These are phyloP conservation scores for Trichogramma evanescens DNA, from an alignment of 2,888 invertebrate species.

Conservation along the genomic window DNA sequence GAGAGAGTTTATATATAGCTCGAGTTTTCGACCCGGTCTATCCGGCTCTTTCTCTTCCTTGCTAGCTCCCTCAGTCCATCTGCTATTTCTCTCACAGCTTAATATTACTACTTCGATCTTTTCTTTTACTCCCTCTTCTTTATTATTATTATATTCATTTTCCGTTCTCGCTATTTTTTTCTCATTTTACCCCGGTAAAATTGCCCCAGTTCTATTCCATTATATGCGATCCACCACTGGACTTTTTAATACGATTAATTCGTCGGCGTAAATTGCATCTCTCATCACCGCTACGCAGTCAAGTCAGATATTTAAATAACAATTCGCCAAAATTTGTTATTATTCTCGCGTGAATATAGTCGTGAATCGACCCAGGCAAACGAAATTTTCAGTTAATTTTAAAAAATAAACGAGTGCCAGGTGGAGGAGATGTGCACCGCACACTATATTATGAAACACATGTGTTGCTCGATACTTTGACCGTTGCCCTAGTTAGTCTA, in stretches of 20 bases:
- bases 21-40: no score
- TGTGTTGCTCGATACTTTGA: no score
- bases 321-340: not conserved
- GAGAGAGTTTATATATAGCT: no score
- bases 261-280: not conserved
- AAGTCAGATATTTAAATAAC: conserved; percentile 11
- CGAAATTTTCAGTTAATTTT: conserved; percentile 17
- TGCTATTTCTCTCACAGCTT: conserved; percentile 6
- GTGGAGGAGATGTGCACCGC: no score
- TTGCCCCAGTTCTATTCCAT: not conserved
- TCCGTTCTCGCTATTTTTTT: conserved; percentile 5
- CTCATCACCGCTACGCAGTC: not conserved
- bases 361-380: not conserved
- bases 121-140: conserved; percentile 4
- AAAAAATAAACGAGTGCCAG: conserved; percentile 12
- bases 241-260: conserved; percentile 1
- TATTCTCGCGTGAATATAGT: not conserved
- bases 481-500: no score
- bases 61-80: conserved; percentile 7
- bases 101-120: not conserved
- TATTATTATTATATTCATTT: not conserved
- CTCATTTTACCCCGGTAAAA: not conserved
- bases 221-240: not conserved
- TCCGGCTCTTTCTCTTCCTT: not conserved
- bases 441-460: no score